These are phyloP conservation scores for Cyclopterus lumpus DNA, from an alignment of 2,797 vertebrate species.

Conservation along the genomic window DNA sequence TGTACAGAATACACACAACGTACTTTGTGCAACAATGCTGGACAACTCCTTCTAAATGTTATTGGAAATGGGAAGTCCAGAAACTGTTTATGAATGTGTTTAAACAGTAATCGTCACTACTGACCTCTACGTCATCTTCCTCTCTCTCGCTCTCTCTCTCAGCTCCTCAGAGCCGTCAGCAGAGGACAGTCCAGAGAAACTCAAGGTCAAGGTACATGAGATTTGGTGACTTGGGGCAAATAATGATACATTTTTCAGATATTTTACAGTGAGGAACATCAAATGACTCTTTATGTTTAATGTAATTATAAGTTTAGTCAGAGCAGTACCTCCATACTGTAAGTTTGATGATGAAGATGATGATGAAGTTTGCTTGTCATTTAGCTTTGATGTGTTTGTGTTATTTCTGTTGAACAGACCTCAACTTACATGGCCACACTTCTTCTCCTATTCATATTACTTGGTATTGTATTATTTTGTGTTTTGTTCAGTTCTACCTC, in stretches of 20 bases:
- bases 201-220: slow-evolving; percentile 88
- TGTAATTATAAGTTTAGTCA: background rate
- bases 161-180: slow-evolving; percentile 86
- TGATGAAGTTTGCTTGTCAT: background rate
- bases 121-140: slow-evolving; percentile 11
- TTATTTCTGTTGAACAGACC: slow-evolving; percentile 81
- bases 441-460: slow-evolving; percentile 85
- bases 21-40: background rate
- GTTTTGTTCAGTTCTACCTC: slow-evolving; percentile 40
- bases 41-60: background rate
- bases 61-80: background rate
- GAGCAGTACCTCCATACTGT: background rate
- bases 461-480: slow-evolving; percentile 77
- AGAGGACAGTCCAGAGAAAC: slow-evolving; percentile 89
- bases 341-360: background rate
- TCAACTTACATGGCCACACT: slow-evolving; percentile 77
- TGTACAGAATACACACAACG: background rate
- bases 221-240: slow-evolving; percentile 11
- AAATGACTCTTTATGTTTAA: slow-evolving; percentile 18
- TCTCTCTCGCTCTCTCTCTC: slow-evolving; percentile 30
- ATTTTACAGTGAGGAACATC: background rate
- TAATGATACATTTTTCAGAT: slow-evolving; percentile 11
- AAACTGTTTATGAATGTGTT: slow-evolving; percentile 1
- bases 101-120: background rate
- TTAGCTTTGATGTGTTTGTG: slow-evolving; percentile 32